phyloP scores from a whole-genome alignment of 2,797 vertebrate species.

The Triplophysa bombifrons region DNA sequence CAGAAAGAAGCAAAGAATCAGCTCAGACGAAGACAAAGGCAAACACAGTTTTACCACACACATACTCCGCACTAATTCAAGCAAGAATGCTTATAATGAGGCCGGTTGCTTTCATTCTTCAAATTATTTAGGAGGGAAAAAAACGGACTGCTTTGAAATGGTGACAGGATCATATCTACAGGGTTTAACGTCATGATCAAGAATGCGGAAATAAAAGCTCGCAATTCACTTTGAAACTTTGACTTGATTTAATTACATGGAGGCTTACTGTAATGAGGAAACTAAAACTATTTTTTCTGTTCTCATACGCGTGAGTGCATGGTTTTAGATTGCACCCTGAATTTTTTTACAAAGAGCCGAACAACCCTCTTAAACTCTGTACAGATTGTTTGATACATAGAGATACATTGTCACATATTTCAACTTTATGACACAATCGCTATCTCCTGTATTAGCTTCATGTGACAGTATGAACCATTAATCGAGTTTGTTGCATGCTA shows the following conservation, averaged over 20 bases:
- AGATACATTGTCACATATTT: not conserved
- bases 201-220: slow-evolving; percentile 32
- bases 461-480: not conserved
- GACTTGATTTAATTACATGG: slow-evolving; percentile 6
- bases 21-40: slow-evolving; percentile 83
- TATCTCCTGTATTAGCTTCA: slow-evolving; percentile 6
- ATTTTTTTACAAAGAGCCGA: no score
- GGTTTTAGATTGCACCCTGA: no score
- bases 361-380: not conserved
- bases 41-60: slow-evolving; percentile 74
- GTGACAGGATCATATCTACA: slow-evolving; percentile 81
- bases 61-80: slow-evolving; percentile 81
- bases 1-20: slow-evolving; percentile 86
- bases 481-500: slow-evolving; percentile 3
- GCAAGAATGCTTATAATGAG: slow-evolving; percentile 86
- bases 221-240: slow-evolving; percentile 12
- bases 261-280: not conserved
- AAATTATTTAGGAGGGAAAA: slow-evolving; percentile 76
- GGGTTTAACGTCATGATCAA: slow-evolving; percentile 74
- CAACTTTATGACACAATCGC: not conserved
- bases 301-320: not conserved
- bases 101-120: slow-evolving; percentile 79
- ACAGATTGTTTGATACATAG: not conserved
- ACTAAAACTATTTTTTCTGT: not conserved
- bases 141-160: slow-evolving; percentile 76